phyloP scores from a whole-genome alignment of 23 tunicate genomes.

The Aplidium turbinatum region DNA sequence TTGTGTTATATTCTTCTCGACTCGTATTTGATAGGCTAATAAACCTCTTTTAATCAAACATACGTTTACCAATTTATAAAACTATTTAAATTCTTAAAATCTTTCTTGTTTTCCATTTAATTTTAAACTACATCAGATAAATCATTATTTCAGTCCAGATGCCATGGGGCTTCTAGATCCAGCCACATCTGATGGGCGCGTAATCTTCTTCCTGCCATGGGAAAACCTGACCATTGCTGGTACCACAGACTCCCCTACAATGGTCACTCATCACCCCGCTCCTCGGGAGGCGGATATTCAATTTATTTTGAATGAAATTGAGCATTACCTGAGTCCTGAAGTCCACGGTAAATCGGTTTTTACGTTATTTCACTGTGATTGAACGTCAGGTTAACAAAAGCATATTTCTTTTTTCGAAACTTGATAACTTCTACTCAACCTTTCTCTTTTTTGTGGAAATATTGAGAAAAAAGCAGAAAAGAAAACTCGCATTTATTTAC shows the following conservation, averaged over 20 bases:
- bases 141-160: slow-evolving; percentile 65
- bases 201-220: slow-evolving; percentile 96
- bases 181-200: slow-evolving; percentile 90
- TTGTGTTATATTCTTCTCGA: too few species aligned
- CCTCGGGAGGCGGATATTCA: slow-evolving; percentile 85
- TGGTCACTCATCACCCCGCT: slow-evolving; percentile 82
- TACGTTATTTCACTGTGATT: too few species aligned
- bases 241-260: slow-evolving; percentile 88
- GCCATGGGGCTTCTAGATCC: slow-evolving; percentile 93
- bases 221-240: slow-evolving; percentile 89
- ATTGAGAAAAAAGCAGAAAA: background rate
- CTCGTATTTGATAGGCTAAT: too few species aligned
- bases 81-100: background rate
- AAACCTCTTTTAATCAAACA: background rate
- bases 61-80: too few species aligned
- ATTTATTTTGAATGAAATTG: slow-evolving; percentile 81
- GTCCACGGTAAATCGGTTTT: slow-evolving; percentile 67
- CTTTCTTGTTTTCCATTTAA: background rate
- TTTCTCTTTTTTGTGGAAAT: too few species aligned
- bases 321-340: slow-evolving; percentile 82
- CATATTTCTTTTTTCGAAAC: too few species aligned
- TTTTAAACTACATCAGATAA: background rate
- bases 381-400: too few species aligned
- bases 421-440: too few species aligned
- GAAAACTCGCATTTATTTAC: background rate